Evolutionary conservation across 1,140 invertebrate species (phyloP), one percentile per base, ranked within the genome.

Genomic region (Brachionus koreanus): DNA sequence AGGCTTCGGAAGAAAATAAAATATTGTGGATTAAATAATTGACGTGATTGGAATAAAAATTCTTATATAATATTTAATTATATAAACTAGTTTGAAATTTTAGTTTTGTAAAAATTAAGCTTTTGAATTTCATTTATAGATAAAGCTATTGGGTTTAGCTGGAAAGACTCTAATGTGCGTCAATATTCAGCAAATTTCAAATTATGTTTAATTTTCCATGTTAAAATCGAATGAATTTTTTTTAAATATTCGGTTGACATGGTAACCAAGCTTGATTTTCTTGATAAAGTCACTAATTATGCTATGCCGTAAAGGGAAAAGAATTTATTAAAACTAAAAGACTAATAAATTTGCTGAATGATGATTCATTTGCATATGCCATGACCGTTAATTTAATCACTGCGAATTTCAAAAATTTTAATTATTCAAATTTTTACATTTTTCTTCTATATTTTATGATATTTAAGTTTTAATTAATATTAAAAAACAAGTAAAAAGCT

Each of bases 341-440:
- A 57, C 49, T 57, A 57, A 57, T 57, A 57, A 57, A 57, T 19
- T 19, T 9, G 19, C 49, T 16, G 49, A 57, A 57, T 57, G 65
- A 69, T 69, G 65, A 69, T 10, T 69, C 33, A 69, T 42, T 12
- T 65, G 63, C 19, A 57, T 65, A 65, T 65, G 12, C 25, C 29
- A 19, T 69, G 65, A 69, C 65, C 65, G 65, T 39, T 69, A 69
- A 69, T 69, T n/a, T 35, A 69, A 69, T 69, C 19, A 0, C 16
- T 57, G 16, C n/a, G 19, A 57, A 9, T 57, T 57, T 25, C 19
- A 2, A 5, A 16, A 57, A 57, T 23, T 19, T 69, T 13, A 33
- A 65, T 23, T 57, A 57, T 39, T 19, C 1, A 39, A 37, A 39
- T 65, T 65, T 65, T 65, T 46, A n/a, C n/a, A n/a, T 29, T 65